Percentiles rank a stretch among this genome's conserved stretches.
These are phyloP conservation scores for Parapsyche elsis DNA, from an alignment of 1,140 invertebrate genomes.

Conservation along the genomic window DNA sequence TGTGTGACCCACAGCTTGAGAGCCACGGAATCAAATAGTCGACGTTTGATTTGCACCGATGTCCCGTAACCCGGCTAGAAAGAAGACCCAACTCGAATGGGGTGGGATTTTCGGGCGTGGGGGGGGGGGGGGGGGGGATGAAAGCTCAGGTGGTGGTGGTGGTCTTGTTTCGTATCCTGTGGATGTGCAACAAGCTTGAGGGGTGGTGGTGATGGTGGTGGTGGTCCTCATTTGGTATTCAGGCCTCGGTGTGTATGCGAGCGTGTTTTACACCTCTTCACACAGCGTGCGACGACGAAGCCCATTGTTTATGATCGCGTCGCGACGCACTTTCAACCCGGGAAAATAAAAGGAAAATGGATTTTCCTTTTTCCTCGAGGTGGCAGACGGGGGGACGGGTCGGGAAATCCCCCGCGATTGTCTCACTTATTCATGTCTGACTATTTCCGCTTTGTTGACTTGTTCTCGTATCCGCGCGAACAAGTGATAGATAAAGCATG, in stretches of 20 bases:
- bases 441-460: neutral
- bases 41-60: too few species aligned
- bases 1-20: too few species aligned
- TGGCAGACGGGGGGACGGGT: too few species aligned
- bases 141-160: too few species aligned
- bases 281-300: neutral
- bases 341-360: slow-evolving; percentile 20
- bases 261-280: slow-evolving; percentile 34
- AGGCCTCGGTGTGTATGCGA: slow-evolving; percentile 7
- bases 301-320: slow-evolving; percentile 34
- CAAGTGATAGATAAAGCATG: too few species aligned
- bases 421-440: neutral
- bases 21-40: too few species aligned
- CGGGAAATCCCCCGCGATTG: neutral
- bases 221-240: slow-evolving; percentile 4
- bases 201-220: neutral
- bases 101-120: too few species aligned
- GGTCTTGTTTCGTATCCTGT: too few species aligned
- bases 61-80: too few species aligned
- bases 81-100: too few species aligned
- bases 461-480: neutral
- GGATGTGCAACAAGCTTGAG: neutral
- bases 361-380: slow-evolving; percentile 6
- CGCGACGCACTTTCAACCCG: neutral
- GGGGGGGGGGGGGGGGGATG: too few species aligned